Evolutionary conservation across 2,888 invertebrate species (phyloP), one percentile per base, ranked within the genome.

Genomic region (Cheilosia vulpina): DNA sequence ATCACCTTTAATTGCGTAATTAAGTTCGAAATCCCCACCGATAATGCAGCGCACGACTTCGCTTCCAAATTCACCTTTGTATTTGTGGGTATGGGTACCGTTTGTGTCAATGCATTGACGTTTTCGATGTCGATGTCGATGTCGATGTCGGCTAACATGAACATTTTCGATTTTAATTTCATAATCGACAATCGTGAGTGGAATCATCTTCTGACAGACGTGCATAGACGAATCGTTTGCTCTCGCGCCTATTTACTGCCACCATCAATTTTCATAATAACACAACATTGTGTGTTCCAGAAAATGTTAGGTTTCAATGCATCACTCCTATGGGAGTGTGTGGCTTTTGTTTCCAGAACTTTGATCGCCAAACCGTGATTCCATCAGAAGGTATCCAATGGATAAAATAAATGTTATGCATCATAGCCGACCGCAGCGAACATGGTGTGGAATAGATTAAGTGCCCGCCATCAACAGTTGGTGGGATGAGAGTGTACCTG

Each of bases 1-100:
- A 58, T 71, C 81, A 82, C 76, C 69, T 76, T 76, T 82, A 65
- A 71, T 82, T 82, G 76, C 69, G 81, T 82, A 76, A 82, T 71
- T 69, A 63, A 53, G 50, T 62, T 57, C 43, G 57, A 71, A 82
- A 66, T 15, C 19, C 50, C 6, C 19, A 15, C 31, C 50, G 68
- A 68, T 41, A 79, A 58, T 73, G 45, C 57, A 81, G 71, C 31
- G 73, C 73, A 73, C 73, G 78, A 83, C 63, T 81, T 69, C 75
- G 24, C 55, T 57, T 68, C 55, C 24, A 60, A 52, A 41, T 58
- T 60, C 47, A 47, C 11, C 45, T 50, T 34, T 68, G n/a, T 41
- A n/a, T 47, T 69, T 52, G 52, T 52, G 2, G 6, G 7, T 27
- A 6, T 7, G 21, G 6, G 45, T 50, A 21, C 50, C 58, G n/a